phyloP scores from a whole-genome alignment of 1,140 invertebrate genomes.

The Scaptomyza hsui region DNA sequence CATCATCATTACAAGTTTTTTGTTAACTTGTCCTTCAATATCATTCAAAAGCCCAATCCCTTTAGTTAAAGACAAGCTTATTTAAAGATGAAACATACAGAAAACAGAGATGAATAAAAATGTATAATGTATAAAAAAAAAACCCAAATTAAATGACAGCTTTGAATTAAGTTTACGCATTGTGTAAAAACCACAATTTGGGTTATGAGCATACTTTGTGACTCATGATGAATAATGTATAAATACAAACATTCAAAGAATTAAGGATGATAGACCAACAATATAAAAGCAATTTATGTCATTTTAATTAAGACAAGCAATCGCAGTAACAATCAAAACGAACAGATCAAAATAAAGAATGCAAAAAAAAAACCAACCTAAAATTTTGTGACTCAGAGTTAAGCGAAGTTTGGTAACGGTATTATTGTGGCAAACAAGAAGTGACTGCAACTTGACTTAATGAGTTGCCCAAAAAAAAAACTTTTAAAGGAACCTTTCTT shows the following conservation, averaged over 20 bases:
- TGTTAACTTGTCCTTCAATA: constrained; percentile 45
- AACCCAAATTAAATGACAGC: constrained; percentile 35
- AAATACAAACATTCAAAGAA: neutral
- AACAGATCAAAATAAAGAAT: neutral
- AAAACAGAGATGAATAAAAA: constrained; percentile 6
- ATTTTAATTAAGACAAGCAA: neutral
- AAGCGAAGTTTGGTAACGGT: constrained; percentile 32
- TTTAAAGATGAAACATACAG: neutral
- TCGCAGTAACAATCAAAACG: neutral
- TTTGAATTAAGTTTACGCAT: constrained; percentile 48
- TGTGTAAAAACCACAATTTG: constrained; percentile 50
- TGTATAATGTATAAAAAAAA: constrained; percentile 9
- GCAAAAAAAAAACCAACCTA: neutral
- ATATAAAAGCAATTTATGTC: neutral
- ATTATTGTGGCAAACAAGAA: constrained; percentile 29
- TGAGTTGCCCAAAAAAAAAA: constrained; percentile 28
- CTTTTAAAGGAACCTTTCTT: constrained; percentile 18
- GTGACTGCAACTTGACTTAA: constrained; percentile 33
- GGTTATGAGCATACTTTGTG: constrained; percentile 34
- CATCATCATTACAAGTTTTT: constrained; percentile 5
- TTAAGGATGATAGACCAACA: neutral
- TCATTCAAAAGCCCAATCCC: constrained; percentile 14
- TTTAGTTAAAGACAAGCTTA: constrained; percentile 35
- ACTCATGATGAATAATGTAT: constrained; percentile 48
- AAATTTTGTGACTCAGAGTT: constrained; percentile 13